These are phyloP conservation scores for Elysia crispata DNA, from an alignment of 2,888 invertebrate genomes.

Conservation along the genomic window DNA sequence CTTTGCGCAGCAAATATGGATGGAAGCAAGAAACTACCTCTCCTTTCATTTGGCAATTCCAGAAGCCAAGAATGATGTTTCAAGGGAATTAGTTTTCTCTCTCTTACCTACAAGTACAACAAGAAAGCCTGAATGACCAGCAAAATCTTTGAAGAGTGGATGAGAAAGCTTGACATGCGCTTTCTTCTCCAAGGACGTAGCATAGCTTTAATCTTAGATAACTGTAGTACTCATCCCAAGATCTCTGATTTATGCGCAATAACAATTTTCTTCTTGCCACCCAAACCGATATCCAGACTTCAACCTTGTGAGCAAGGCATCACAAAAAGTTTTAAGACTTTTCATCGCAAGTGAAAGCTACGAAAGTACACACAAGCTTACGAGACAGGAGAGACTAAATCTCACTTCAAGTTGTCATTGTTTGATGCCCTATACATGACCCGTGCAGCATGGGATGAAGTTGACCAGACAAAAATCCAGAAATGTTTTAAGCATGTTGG, in stretches of 20 bases:
- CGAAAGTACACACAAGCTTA: background rate
- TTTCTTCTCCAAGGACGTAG: conserved; percentile 38
- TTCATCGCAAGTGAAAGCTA: conserved; percentile 33
- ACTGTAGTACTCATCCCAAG: conserved; percentile 55
- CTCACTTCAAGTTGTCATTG: conserved; percentile 35
- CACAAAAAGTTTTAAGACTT: conserved; percentile 51
- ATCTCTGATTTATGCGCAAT: conserved; percentile 49
- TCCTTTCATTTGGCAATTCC: too few species aligned
- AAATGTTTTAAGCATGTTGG: conserved; percentile 18
- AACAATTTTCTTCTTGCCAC: conserved; percentile 56
- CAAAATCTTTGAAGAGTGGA: conserved; percentile 55
- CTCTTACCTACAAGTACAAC: conserved; percentile 50
- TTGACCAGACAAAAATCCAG: background rate
- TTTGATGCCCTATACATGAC: conserved; percentile 16
- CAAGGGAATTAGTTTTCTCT: background rate
- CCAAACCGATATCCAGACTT: conserved; percentile 55
- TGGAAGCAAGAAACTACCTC: too few species aligned
- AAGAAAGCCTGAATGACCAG: conserved; percentile 58
- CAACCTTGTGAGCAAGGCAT: conserved; percentile 63
- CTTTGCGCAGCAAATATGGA: too few species aligned
- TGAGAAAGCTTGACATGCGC: conserved; percentile 51
- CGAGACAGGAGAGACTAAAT: background rate
- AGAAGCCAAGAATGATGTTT: too few species aligned
- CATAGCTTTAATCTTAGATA: conserved; percentile 57
- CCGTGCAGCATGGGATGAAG: conserved; percentile 1